Base-by-base conservation (phyloP, 2,113 vertebrate genomes). In the Ia io region DNA sequence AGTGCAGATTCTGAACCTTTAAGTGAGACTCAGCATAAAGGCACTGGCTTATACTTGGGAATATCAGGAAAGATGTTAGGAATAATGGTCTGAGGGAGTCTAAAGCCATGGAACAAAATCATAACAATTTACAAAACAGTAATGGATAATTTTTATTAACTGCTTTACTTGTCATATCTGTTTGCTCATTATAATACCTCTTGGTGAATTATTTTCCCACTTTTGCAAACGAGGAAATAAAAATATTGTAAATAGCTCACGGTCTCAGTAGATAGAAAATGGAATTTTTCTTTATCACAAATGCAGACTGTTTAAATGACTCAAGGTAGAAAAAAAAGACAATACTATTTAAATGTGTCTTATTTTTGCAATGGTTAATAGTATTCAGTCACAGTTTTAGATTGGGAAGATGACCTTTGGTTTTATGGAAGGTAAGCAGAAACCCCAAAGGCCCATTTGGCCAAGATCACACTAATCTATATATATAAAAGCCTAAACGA, bases 351-450 rank as follows among this genome's bases (percentile, higher is more conserved):
- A 85, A 76, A n/a, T 37, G 9, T 14, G 16, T 37, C 16, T 71
- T 77, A 9, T 70, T 90, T 30, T 90, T 84, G 11, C n/a, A 30
- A 30, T 32, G 32, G 9, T 70, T 70, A 89, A 89, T 18, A 28
- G 16, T 76, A 56, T 63, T 74, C 14, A 92, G 3, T 47, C 22
- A 30, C 16, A 59, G 10, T 32, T 61, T 95, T 63, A 90, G 49
- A 37, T 61, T 14, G 40, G 1, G 63, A 23, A 71, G 28, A 40
- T 56, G 37, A 2, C 30, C 44, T 84, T 59, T 90, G 17, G 44
- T 84, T 87, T 94, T 84, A 71, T 61, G 42, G 23, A 23, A 35
- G 32, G 10, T 18, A 95, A 74, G 88, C 56, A 92, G 61, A 90
- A 84, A 92, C 16, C 13, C 9, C 14, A 17, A 67, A n/a, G 20